Evolutionary conservation across 1,140 invertebrate genomes (phyloP).

Genomic region (Ladona fulva): DNA sequence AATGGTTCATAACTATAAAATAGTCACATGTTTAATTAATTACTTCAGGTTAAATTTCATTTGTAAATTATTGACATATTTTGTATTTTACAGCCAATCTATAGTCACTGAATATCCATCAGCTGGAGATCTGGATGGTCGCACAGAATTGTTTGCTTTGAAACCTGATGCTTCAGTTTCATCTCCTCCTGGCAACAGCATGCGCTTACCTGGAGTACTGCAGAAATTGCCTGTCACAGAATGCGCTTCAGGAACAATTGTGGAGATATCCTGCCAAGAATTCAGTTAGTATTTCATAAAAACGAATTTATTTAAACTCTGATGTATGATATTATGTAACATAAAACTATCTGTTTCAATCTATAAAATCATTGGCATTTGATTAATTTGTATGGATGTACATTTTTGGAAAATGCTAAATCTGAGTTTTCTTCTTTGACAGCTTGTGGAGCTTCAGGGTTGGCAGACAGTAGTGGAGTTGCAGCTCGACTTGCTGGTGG

Average conservation of each 20-base stretch:
- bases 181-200: background rate
- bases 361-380: too few relatives aligned
- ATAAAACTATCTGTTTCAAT: too few relatives aligned
- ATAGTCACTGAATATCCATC: constrained; percentile 16
- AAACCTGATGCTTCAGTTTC: constrained; percentile 12
- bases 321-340: too few relatives aligned
- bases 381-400: too few relatives aligned
- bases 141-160: constrained; percentile 7
- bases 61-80: background rate
- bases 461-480: constrained; percentile 28
- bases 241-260: constrained; percentile 38
- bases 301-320: too few relatives aligned
- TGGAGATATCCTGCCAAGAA: constrained; percentile 47
- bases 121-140: background rate
- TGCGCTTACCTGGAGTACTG: background rate
- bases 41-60: too few relatives aligned
- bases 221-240: constrained; percentile 30
- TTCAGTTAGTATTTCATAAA: constrained; percentile 36
- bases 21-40: too few relatives aligned
- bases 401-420: background rate
- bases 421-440: constrained; percentile 9
- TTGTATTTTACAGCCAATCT: constrained; percentile 2
- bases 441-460: constrained; percentile 30
- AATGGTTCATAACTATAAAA: too few relatives aligned
- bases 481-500: constrained; percentile 42